Evolutionary conservation across 2,797 vertebrate genomes (phyloP).

Genomic region (Catharus ustulatus): DNA sequence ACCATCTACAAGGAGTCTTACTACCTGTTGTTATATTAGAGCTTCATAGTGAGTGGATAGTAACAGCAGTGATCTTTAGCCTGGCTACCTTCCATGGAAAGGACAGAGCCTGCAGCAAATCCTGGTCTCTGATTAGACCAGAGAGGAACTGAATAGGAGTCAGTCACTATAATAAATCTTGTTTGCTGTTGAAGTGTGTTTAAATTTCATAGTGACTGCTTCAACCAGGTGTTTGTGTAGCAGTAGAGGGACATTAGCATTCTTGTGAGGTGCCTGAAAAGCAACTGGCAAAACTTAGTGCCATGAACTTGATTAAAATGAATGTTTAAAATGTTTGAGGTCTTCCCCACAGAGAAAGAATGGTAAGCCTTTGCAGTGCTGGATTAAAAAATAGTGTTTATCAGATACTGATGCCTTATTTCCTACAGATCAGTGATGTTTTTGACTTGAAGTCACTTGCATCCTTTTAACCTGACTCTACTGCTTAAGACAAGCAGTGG

Average conservation of each 20-base stretch:
- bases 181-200: not conserved
- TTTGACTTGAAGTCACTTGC: not conserved
- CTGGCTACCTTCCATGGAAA: not conserved
- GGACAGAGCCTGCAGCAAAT: not conserved
- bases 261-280: not conserved
- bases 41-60: not conserved
- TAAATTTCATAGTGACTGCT: not conserved
- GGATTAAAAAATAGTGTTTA: not conserved
- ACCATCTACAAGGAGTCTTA: not conserved
- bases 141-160: not conserved
- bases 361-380: not conserved
- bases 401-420: not conserved
- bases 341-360: not conserved
- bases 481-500: not conserved
- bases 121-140: not conserved
- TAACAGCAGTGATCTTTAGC: not conserved
- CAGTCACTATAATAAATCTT: not conserved
- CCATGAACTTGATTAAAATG: not conserved
- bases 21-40: not conserved
- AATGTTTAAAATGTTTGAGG: not conserved
- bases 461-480: not conserved
- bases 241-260: not conserved
- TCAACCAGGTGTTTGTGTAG: not conserved
- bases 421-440: not conserved
- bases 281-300: not conserved